phyloP scores from a whole-genome alignment of 92 coral and sea anemone species.

The Blastomussa wellsi region DNA sequence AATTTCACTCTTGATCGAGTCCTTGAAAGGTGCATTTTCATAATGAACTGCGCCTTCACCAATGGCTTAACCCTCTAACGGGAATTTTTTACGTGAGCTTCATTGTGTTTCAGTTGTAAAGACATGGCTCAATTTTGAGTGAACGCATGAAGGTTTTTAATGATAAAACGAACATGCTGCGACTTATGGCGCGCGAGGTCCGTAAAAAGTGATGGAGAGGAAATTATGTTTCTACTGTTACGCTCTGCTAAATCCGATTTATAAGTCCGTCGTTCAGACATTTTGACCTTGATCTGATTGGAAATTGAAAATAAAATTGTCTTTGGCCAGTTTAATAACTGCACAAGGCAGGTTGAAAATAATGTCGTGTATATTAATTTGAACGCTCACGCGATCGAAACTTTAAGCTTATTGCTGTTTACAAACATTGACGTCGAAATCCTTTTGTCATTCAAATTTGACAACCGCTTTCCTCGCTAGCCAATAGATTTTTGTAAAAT shows the following conservation, averaged over 20 bases:
- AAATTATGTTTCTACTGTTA: not conserved
- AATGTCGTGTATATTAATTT: too few species aligned
- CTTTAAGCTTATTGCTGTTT: not conserved
- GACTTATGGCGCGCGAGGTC: not conserved
- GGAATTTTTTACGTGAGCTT: not conserved
- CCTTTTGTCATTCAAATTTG: not conserved
- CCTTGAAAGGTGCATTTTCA: conserved; percentile 7
- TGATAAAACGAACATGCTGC: too few species aligned
- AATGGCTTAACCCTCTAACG: too few species aligned
- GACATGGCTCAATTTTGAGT: not conserved
- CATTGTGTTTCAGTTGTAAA: not conserved
- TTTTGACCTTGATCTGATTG: not conserved
- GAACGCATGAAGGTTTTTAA: not conserved
- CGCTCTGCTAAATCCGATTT: not conserved
- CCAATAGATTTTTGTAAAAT: not conserved
- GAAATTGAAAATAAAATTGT: not conserved
- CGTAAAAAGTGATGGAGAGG: not conserved
- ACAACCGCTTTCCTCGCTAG: not conserved
- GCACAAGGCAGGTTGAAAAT: not conserved
- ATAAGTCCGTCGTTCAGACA: not conserved
- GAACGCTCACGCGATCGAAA: not conserved
- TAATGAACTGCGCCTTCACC: not conserved
- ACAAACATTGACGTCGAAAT: not conserved
- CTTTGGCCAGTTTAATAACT: not conserved
- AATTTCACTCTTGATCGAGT: not conserved